Percentiles rank a stretch among this genome's conserved stretches.
These are phyloP conservation scores for Hypocryptadius cinnamomeus DNA, from an alignment of 2,113 vertebrate genomes.

Conservation along the genomic window DNA sequence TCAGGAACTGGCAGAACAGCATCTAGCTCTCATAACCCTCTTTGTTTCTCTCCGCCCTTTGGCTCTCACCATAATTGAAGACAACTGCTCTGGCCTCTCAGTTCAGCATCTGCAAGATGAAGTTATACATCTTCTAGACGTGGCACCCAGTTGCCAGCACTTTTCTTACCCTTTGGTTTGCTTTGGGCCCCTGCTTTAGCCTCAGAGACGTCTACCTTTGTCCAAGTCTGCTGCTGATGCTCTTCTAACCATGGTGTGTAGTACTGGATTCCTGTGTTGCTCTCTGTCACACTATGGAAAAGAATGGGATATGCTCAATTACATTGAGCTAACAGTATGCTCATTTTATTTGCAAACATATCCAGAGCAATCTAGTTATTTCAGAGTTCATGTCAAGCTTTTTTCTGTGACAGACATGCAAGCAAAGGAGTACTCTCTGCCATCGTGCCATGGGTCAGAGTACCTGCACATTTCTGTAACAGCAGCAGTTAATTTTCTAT, in stretches of 20 bases:
- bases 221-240: neutral
- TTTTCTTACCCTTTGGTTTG: neutral
- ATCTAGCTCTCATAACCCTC: slow-evolving; percentile 11
- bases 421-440: neutral
- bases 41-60: slow-evolving; percentile 9
- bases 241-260: neutral
- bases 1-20: slow-evolving; percentile 44
- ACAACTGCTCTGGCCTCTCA: slow-evolving; percentile 51
- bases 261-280: neutral
- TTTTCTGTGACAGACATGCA: neutral
- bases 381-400: neutral
- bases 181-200: neutral
- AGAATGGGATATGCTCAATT: neutral
- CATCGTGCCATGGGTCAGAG: neutral
- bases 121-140: neutral
- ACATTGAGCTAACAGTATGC: neutral
- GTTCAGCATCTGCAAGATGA: slow-evolving; percentile 29
- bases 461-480: neutral
- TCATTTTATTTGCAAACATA: neutral
- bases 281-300: neutral
- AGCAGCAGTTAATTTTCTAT: neutral
- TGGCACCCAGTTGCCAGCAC: slow-evolving; percentile 11
- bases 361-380: neutral
- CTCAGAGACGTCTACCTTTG: neutral
- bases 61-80: slow-evolving; percentile 45